phyloP scores from a whole-genome alignment of 2,888 invertebrate species.

The Xanthia icteritia region DNA sequence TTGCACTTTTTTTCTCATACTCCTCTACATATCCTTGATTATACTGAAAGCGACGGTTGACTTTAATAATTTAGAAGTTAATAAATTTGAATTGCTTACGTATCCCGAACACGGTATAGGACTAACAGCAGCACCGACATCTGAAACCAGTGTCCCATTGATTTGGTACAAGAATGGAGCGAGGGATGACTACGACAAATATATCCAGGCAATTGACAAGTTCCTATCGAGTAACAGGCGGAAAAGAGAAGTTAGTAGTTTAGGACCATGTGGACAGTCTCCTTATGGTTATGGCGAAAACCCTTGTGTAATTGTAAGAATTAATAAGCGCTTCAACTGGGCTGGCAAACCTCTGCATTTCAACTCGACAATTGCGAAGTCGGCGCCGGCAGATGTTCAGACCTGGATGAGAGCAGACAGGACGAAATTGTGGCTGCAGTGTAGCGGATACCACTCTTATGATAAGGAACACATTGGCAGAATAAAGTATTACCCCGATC shows the following conservation, averaged over 20 bases:
- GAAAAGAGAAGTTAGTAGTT: constrained; percentile 67
- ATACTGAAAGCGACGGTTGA: constrained; percentile 70
- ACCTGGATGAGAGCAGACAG: constrained; percentile 75
- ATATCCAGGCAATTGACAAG: constrained; percentile 77
- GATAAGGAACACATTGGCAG: constrained; percentile 83
- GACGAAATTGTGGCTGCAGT: constrained; percentile 81
- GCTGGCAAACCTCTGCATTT: constrained; percentile 75
- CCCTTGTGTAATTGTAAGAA: constrained; percentile 83
- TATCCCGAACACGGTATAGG: constrained; percentile 80
- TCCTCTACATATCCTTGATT: constrained; percentile 75
- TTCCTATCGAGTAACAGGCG: constrained; percentile 71
- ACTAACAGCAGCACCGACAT: constrained; percentile 80
- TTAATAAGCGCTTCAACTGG: constrained; percentile 83
- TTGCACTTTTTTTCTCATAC: constrained; percentile 76
- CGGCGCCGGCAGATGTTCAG: constrained; percentile 75
- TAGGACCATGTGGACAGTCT: constrained; percentile 81
- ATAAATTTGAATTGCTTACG: constrained; percentile 67
- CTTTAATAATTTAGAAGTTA: constrained; percentile 61
- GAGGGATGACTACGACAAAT: constrained; percentile 76
- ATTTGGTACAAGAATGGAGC: constrained; percentile 81
- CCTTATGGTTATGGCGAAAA: constrained; percentile 84
- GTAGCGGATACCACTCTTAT: constrained; percentile 79
- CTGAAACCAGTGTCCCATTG: constrained; percentile 74
- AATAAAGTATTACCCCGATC: constrained; percentile 83
- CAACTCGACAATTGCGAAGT: constrained; percentile 68